Evolutionary conservation across 2,113 vertebrate genomes (phyloP).

Genomic region (Lampris megalopsis): DNA sequence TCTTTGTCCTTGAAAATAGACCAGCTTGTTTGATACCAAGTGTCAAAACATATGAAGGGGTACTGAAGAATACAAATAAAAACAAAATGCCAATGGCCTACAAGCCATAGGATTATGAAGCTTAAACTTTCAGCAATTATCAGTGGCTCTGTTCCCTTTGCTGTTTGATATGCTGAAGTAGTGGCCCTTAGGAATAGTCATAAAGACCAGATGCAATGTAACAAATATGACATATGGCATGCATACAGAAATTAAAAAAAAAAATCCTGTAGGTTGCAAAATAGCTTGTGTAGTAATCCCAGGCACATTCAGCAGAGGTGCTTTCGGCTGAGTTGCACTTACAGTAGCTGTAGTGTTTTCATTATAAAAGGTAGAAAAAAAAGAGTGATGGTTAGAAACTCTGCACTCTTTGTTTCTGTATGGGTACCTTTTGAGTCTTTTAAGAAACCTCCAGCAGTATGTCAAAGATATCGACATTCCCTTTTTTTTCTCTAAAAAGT

Average conservation of each 20-base stretch:
- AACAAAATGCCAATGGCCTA: no score
- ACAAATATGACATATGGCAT: no score
- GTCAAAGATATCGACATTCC: conserved; percentile 45
- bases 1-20: no score
- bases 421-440: conserved; percentile 40
- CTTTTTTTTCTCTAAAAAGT: conserved; percentile 33
- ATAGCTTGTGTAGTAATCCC: conserved; percentile 5
- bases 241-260: background rate
- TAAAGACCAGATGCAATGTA: no score
- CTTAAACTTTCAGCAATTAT: no score
- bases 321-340: background rate
- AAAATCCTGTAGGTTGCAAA: background rate
- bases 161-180: no score
- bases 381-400: conserved; percentile 15
- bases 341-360: conserved; percentile 15
- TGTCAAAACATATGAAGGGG: no score
- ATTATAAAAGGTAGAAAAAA: conserved; percentile 28
- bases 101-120: no score
- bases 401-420: conserved; percentile 26
- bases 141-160: no score
- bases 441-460: conserved; percentile 42
- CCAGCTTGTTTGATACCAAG: no score
- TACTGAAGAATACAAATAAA: no score
- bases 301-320: conserved; percentile 13
- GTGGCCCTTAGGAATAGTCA: no score